Conservation (phyloP, 1,140 invertebrate species). For the Wasmannia auropunctata region DNA sequence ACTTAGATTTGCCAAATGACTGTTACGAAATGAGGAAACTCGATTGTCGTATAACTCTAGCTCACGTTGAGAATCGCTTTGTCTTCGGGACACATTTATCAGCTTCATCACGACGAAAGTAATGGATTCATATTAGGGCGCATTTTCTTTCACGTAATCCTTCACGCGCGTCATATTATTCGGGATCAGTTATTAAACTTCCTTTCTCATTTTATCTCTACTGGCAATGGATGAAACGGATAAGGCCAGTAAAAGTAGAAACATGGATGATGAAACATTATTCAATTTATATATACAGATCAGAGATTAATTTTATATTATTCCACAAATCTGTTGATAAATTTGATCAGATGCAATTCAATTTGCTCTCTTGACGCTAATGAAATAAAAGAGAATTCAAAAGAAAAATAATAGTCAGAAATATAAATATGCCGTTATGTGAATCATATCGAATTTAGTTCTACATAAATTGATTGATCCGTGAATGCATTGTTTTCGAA, state of each 20-base stretch:
- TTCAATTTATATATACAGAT: background rate
- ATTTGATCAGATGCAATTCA: background rate
- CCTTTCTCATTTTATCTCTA: constrained; percentile 18
- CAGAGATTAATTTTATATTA: background rate
- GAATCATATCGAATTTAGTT: background rate
- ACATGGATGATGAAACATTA: constrained; percentile 8
- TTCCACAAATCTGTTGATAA: background rate
- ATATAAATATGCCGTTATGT: background rate
- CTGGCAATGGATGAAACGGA: constrained; percentile 13
- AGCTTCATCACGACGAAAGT: constrained; percentile 35
- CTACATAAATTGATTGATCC: background rate
- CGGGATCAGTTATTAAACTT: constrained; percentile 44
- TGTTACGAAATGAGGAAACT: constrained; percentile 11
- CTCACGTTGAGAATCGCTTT: constrained; percentile 22
- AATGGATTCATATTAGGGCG: constrained; percentile 51
- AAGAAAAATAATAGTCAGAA: background rate
- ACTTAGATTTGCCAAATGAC: background rate
- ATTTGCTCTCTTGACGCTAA: background rate
- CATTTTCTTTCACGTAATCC: constrained; percentile 30
- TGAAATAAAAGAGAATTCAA: background rate
- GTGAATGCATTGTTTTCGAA: background rate
- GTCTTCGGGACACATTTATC: constrained; percentile 42
- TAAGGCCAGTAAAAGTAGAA: constrained; percentile 4
- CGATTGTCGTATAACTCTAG: constrained; percentile 4
- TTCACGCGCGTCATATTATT: constrained; percentile 48